Evolutionary conservation across 2,888 invertebrate species (phyloP), one percentile per base, ranked within the genome.

Genomic region (Cantharis lateralis): DNA sequence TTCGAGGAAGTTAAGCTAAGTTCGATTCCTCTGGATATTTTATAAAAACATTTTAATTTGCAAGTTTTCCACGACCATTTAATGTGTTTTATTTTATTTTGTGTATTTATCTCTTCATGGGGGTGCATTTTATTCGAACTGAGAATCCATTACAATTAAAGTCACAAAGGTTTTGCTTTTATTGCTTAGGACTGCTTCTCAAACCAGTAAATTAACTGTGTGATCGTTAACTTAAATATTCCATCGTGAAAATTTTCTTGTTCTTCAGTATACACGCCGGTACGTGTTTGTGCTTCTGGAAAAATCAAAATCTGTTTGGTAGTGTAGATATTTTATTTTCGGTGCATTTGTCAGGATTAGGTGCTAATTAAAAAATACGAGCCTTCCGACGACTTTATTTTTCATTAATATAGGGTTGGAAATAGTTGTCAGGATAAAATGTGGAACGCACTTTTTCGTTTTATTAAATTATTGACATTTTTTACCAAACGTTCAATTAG

Each of bases 401-500:
- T 48, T 48, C n/a, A 48, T 48, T 48, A 48, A 48, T 48, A 0
- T n/a, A n/a, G 48, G 48, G 48, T 48, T n/a, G 48, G n/a, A 5
- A n/a, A 48, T 48, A 48, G 48, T 48, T 48, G 48, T n/a, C 48
- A n/a, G 48, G 48, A n/a, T 48, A 7, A n/a, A 48, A 48, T 13
- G 48, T 48, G n/a, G 48, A 48, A n/a, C n/a, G n/a, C 7, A 48
- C 48, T 48, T n/a, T 48, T 48, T n/a, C 13, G 48, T 48, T 48
- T 48, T 48, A 69, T 69, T 69, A 69, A 69, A 69, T 69, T 69
- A 69, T 24, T 26, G 69, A 16, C 32, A 69, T 15, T 2, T 48
- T 48, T 48, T 48, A n/a, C 7, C n/a, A 48, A 32, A 32, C 13
- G 48, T n/a, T 48, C n/a, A 48, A 48, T 48, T 48, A 48, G 48